phyloP scores from a whole-genome alignment of 2,113 vertebrate species.

The Barnardius zonarius region DNA sequence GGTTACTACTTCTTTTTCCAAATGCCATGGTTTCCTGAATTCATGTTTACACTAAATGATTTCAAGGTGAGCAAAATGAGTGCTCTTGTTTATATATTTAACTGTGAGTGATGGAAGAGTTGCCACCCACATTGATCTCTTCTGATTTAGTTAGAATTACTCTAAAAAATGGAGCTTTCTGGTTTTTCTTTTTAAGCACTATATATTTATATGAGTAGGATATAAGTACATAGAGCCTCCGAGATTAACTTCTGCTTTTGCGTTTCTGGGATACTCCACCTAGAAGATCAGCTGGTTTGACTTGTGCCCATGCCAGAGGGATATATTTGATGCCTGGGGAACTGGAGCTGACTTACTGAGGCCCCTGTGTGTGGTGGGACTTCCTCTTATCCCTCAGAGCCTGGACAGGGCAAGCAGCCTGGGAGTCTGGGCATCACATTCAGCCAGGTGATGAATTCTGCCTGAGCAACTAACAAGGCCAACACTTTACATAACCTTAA shows the following conservation, averaged over 20 bases:
- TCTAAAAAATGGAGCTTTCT: not conserved
- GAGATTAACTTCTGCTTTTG: not conserved
- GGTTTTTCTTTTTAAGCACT: not conserved
- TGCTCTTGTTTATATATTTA: slow-evolving; percentile 54
- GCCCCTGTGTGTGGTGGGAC: not conserved
- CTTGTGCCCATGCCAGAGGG: not conserved
- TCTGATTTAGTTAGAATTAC: not conserved
- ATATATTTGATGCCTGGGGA: not conserved
- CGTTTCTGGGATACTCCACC: not conserved
- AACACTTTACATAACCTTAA: not conserved
- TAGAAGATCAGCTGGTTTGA: not conserved
- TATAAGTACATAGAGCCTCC: not conserved
- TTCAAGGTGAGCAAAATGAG: slow-evolving; percentile 88
- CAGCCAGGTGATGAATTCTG: not conserved
- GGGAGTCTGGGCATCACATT: not conserved
- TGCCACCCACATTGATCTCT: not conserved
- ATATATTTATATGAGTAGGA: not conserved
- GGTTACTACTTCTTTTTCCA: slow-evolving; percentile 98
- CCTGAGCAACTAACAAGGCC: not conserved
- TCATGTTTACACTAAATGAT: slow-evolving; percentile 98
- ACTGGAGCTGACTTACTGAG: not conserved
- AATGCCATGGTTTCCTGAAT: slow-evolving; percentile 94
- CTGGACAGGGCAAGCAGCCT: not conserved
- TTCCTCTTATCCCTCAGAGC: not conserved
- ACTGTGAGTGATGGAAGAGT: slow-evolving; percentile 21